Conservation (phyloP, 1,140 invertebrate genomes). For the Brachionus rubens region DNA sequence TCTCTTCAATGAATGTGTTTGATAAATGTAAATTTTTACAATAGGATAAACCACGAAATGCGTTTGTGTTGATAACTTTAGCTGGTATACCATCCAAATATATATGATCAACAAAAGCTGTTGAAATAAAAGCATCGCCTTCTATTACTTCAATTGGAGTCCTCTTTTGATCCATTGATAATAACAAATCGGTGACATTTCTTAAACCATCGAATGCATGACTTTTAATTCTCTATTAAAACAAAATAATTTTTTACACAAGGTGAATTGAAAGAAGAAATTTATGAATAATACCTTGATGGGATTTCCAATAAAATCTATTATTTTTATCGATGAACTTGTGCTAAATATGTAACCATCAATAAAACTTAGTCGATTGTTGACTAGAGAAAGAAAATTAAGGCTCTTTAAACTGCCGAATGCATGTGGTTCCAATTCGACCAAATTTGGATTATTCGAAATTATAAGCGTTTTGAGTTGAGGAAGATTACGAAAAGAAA, state of each 20-base stretch:
- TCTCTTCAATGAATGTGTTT: slow-evolving; percentile 16
- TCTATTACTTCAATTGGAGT: slow-evolving; percentile 39
- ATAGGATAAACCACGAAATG: slow-evolving; percentile 32
- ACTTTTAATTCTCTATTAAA: slow-evolving; percentile 31
- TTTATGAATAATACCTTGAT: slow-evolving; percentile 7
- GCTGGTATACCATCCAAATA: slow-evolving; percentile 35
- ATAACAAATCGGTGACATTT: slow-evolving; percentile 22
- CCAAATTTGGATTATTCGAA: slow-evolving; percentile 26
- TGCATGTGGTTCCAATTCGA: slow-evolving; percentile 35
- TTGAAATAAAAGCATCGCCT: slow-evolving; percentile 43
- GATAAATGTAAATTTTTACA: slow-evolving; percentile 38
- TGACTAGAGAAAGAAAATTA: slow-evolving; percentile 17
- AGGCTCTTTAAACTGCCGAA: slow-evolving; percentile 38
- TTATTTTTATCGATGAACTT: slow-evolving; percentile 32
- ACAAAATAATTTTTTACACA: neutral
- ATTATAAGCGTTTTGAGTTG: slow-evolving; percentile 36
- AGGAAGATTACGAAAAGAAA: slow-evolving; percentile 38
- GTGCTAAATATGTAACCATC: slow-evolving; percentile 43
- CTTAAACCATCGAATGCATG: slow-evolving; percentile 39
- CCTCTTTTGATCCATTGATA: slow-evolving; percentile 31
- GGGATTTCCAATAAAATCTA: slow-evolving; percentile 43
- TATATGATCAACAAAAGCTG: slow-evolving; percentile 37
- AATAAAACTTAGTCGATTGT: slow-evolving; percentile 23
- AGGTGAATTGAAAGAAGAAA: neutral
- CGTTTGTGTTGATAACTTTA: neutral